Percentiles rank a stretch among this genome's conserved stretches.
Evolutionary conservation across 37 sponge, comb jelly and placozoan genomes (phyloP).

Genomic region (Chondrosia reniformis): DNA sequence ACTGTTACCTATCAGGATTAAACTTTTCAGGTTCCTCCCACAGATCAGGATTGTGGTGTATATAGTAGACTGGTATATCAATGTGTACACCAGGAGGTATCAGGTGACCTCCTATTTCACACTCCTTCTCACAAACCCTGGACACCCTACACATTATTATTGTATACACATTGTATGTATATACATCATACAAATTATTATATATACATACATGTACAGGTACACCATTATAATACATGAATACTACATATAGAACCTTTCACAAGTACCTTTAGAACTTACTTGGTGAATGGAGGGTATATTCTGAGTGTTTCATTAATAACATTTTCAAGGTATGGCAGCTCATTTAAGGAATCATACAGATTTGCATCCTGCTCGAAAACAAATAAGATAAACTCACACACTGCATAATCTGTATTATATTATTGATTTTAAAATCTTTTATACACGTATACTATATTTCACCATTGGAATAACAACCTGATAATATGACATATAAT

Average conservation of each 20-base stretch:
- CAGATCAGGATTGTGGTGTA: conserved; percentile 7
- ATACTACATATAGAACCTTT: no score
- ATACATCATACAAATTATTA: no score
- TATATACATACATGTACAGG: no score
- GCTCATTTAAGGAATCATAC: neutral
- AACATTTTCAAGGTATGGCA: conserved; percentile 6
- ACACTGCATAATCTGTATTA: neutral
- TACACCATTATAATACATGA: no score
- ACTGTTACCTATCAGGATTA: conserved; percentile 12
- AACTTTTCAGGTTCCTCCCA: conserved; percentile 4
- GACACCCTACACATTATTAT: neutral
- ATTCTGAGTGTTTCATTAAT: neutral
- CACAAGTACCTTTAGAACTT: no score
- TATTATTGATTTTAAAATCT: neutral
- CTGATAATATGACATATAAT: neutral
- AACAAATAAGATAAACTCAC: neutral
- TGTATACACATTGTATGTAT: neutral
- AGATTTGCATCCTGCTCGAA: neutral
- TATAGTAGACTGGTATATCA: conserved; percentile 19
- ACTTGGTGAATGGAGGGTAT: conserved; percentile 27
- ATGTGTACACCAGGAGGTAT: conserved; percentile 7
- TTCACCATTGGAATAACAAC: neutral
- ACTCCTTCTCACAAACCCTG: conserved; percentile 9
- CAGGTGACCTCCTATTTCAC: neutral
- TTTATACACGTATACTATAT: neutral